Conservation (phyloP, 2,888 invertebrate species). For the Oeneis ivallda region DNA sequence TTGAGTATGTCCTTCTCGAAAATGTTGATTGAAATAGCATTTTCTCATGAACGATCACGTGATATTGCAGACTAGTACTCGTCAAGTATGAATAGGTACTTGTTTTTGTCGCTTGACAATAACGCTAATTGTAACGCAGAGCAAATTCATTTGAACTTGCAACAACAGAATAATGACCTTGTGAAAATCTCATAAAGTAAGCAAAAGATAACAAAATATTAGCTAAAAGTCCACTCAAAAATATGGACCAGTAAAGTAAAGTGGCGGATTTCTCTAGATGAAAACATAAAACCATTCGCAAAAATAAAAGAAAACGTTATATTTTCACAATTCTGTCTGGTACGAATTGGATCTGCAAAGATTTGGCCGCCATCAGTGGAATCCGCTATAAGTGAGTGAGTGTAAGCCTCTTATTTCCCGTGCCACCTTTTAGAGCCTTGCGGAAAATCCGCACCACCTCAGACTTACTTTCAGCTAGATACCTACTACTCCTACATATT, state of each 20-base stretch:
- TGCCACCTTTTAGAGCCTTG: slow-evolving; percentile 28
- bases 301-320: slow-evolving; percentile 3
- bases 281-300: background rate
- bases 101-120: too few species aligned
- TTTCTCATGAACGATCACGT: too few species aligned
- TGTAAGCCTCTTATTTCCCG: slow-evolving; percentile 31
- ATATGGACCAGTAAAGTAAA: background rate
- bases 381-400: slow-evolving; percentile 30
- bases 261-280: background rate
- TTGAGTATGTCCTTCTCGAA: too few species aligned
- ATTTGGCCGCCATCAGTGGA: slow-evolving; percentile 28
- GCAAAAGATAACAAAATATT: background rate
- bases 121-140: too few species aligned
- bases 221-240: background rate
- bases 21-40: too few species aligned
- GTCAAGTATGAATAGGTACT: too few species aligned
- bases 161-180: background rate
- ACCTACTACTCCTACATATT: slow-evolving; percentile 17
- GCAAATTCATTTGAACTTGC: too few species aligned
- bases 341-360: slow-evolving; percentile 17
- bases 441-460: slow-evolving; percentile 25
- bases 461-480: slow-evolving; percentile 16
- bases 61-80: too few species aligned
- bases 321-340: slow-evolving; percentile 12
- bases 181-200: background rate